phyloP scores from a whole-genome alignment of 2,888 invertebrate genomes.

The Epiblema foenella region DNA sequence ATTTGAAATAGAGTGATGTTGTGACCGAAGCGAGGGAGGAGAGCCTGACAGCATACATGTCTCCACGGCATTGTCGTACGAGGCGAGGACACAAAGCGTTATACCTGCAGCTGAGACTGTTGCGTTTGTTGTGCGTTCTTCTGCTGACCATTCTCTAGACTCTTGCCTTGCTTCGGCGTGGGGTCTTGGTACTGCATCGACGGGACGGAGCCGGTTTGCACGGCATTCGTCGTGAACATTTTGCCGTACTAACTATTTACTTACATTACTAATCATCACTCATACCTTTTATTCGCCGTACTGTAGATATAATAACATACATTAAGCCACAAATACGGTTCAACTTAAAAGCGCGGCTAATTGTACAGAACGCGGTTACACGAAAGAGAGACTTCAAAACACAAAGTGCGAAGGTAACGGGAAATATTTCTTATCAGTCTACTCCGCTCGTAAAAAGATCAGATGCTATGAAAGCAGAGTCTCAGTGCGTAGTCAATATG shows the following conservation, averaged over 20 bases:
- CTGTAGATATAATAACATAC: slow-evolving; percentile 43
- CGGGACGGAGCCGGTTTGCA: slow-evolving; percentile 86
- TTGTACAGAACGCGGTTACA: slow-evolving; percentile 53
- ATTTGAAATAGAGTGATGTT: slow-evolving; percentile 12
- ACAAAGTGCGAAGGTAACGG: slow-evolving; percentile 82
- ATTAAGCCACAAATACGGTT: slow-evolving; percentile 43
- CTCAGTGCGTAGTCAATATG: slow-evolving; percentile 81
- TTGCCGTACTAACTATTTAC: slow-evolving; percentile 55
- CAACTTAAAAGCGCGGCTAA: slow-evolving; percentile 76
- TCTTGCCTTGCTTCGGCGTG: slow-evolving; percentile 85
- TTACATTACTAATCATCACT: slow-evolving; percentile 46
- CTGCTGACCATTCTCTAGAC: slow-evolving; percentile 86
- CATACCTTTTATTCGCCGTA: slow-evolving; percentile 41
- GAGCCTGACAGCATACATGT: slow-evolving; percentile 41
- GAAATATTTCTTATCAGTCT: slow-evolving; percentile 81
- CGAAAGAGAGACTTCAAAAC: slow-evolving; percentile 78
- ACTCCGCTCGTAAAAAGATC: slow-evolving; percentile 82
- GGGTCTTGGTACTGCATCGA: slow-evolving; percentile 88
- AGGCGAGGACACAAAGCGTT: slow-evolving; percentile 41
- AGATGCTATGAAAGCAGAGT: slow-evolving; percentile 79
- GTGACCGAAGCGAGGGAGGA: slow-evolving; percentile 23
- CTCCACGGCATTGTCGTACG: slow-evolving; percentile 29
- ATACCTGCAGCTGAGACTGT: slow-evolving; percentile 61
- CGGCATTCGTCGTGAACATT: slow-evolving; percentile 86
- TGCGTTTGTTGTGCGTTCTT: slow-evolving; percentile 83